These are phyloP conservation scores for Nestor notabilis DNA, from an alignment of 2,113 vertebrate genomes.

Conservation along the genomic window DNA sequence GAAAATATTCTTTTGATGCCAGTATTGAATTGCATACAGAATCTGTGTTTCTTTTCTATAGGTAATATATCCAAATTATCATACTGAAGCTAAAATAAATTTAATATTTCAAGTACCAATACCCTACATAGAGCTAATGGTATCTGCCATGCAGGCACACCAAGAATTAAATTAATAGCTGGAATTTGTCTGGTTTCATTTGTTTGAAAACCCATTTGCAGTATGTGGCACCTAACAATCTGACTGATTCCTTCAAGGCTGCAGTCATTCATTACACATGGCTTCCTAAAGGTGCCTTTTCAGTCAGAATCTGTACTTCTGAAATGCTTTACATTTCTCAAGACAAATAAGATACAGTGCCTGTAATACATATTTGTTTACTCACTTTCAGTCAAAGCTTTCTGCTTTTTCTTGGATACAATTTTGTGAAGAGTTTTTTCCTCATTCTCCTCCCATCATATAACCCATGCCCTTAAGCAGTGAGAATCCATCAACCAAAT, in stretches of 20 bases:
- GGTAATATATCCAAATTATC: neutral
- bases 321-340: neutral
- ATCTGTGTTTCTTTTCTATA: neutral
- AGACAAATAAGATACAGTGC: neutral
- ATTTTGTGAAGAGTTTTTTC: neutral
- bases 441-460: neutral
- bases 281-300: neutral
- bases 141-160: neutral
- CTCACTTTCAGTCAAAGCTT: neutral
- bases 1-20: neutral
- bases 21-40: neutral
- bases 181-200: neutral
- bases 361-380: neutral
- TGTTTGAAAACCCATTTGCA: conserved; percentile 23
- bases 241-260: neutral
- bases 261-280: neutral
- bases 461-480: neutral
- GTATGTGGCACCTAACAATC: neutral
- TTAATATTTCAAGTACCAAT: neutral
- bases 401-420: neutral
- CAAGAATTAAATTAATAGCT: neutral
- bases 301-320: neutral
- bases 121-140: neutral
- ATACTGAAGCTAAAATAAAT: neutral
- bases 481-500: neutral